phyloP scores from a whole-genome alignment of 2,113 vertebrate genomes.

The Capreolus pygargus region DNA sequence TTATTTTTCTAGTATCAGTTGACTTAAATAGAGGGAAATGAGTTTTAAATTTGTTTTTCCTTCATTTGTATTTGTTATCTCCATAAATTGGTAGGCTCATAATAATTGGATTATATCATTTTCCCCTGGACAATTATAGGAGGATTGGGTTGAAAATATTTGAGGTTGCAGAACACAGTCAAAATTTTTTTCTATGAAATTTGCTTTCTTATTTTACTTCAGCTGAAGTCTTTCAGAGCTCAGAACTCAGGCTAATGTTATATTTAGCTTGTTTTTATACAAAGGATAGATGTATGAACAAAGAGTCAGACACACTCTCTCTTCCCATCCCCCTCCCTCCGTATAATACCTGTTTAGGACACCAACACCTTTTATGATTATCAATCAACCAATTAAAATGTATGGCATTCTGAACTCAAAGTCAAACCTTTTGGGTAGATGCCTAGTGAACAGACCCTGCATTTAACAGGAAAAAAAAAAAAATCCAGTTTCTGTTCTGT shows the following conservation, averaged over 20 bases:
- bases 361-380: neutral
- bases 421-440: neutral
- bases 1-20: neutral
- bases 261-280: neutral
- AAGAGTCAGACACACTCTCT: neutral
- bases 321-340: neutral
- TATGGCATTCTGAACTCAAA: neutral
- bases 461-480: constrained; percentile 27
- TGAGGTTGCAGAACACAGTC: neutral
- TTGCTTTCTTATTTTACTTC: constrained; percentile 17
- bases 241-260: neutral
- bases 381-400: constrained; percentile 15
- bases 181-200: neutral
- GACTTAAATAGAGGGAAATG: neutral
- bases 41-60: neutral
- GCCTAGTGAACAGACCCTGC: neutral
- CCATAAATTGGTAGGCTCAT: neutral
- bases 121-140: neutral
- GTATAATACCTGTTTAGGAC: neutral
- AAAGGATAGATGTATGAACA: neutral
- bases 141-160: neutral
- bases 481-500: constrained; percentile 65
- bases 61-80: neutral
- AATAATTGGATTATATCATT: neutral
- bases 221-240: neutral